Evolutionary conservation across 2,113 vertebrate genomes (phyloP).

Genomic region (Bos taurus): ARS-UCD2.0 NC_037332.1:78490501-78491000

Average conservation of each 20-base stretch:
- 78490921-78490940: background rate
- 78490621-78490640: background rate
- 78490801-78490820: background rate
- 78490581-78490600: conserved; percentile 9
- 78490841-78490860: background rate
- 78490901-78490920: background rate
- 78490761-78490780: background rate
- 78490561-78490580: background rate
- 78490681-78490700: background rate
- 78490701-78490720: background rate
- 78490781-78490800: background rate
- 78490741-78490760: background rate
- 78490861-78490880: background rate
- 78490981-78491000: background rate
- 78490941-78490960: background rate
- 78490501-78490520: background rate
- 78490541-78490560: background rate
- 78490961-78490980: conserved; percentile 20
- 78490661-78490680: background rate
- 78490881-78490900: background rate
- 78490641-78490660: background rate
- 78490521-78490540: background rate
- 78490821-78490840: background rate
- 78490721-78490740: background rate
- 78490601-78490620: background rate